Conservation (phyloP, 2,113 vertebrate genomes). For the Pantherophis guttatus region DNA sequence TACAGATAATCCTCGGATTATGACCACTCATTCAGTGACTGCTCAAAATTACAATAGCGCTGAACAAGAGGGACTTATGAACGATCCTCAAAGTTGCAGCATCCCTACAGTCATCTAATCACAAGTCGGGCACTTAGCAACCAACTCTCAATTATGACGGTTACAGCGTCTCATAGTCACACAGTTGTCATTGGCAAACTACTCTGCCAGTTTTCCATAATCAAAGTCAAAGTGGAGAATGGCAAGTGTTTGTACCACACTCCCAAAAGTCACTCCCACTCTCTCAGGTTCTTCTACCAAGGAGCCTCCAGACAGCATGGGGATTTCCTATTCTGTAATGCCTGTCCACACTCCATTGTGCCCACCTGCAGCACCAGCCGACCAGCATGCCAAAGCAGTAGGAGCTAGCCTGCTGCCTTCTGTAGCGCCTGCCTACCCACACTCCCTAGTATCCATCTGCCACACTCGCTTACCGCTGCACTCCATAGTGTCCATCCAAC, state of each 20-base stretch:
- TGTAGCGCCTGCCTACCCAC: neutral
- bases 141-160: neutral
- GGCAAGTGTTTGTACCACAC: neutral
- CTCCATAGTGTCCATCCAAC: neutral
- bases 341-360: neutral
- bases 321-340: neutral
- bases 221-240: neutral
- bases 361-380: neutral
- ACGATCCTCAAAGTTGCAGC: neutral
- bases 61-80: neutral
- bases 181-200: neutral
- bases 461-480: neutral
- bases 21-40: neutral
- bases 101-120: neutral
- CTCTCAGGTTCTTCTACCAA: neutral
- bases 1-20: neutral
- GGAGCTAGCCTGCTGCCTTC: neutral
- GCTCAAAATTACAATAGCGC: neutral
- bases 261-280: neutral
- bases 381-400: neutral
- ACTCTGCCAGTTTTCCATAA: neutral
- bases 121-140: neutral
- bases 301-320: neutral
- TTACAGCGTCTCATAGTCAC: neutral
- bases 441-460: neutral